These are phyloP conservation scores for Lutjanus argentimaculatus DNA, from an alignment of 2,797 vertebrate species.

Conservation along the genomic window DNA sequence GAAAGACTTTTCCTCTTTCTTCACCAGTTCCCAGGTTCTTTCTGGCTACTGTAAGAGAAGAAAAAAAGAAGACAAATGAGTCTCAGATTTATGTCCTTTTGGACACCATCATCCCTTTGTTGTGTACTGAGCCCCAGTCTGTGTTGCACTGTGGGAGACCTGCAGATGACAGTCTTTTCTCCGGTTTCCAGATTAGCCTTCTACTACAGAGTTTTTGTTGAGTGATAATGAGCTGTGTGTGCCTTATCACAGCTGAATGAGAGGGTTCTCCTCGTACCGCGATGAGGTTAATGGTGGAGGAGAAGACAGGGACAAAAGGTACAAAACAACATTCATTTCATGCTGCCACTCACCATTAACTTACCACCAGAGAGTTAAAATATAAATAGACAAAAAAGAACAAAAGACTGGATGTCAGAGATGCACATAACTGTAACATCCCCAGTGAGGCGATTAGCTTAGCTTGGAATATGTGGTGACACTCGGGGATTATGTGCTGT, in stretches of 20 bases:
- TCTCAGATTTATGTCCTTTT: conserved; percentile 26
- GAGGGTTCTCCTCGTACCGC: neutral
- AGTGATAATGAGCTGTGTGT: conserved; percentile 40
- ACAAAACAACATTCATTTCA: neutral
- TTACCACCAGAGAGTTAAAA: neutral
- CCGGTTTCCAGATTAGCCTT: conserved; percentile 31
- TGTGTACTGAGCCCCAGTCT: neutral
- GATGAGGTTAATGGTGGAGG: no score
- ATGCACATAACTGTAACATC: neutral
- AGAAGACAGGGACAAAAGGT: neutral
- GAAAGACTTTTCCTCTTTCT: conserved; percentile 16
- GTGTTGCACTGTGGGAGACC: conserved; percentile 19
- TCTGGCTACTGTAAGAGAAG: conserved; percentile 19
- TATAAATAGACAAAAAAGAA: no score
- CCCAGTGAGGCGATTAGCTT: neutral
- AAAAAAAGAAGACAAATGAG: conserved; percentile 31
- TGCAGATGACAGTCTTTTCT: conserved; percentile 28
- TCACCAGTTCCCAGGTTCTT: neutral
- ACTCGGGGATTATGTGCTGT: neutral
- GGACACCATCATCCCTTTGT: conserved; percentile 20
- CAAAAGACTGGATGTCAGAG: neutral
- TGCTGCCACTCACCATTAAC: neutral
- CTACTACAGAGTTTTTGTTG: conserved; percentile 46
- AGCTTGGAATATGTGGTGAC: neutral
- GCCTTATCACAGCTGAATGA: conserved; percentile 22